Evolutionary conservation across 2,797 vertebrate genomes (phyloP), one percentile per base, ranked within the genome.

Genomic region (Rhinichthys osculus): DNA sequence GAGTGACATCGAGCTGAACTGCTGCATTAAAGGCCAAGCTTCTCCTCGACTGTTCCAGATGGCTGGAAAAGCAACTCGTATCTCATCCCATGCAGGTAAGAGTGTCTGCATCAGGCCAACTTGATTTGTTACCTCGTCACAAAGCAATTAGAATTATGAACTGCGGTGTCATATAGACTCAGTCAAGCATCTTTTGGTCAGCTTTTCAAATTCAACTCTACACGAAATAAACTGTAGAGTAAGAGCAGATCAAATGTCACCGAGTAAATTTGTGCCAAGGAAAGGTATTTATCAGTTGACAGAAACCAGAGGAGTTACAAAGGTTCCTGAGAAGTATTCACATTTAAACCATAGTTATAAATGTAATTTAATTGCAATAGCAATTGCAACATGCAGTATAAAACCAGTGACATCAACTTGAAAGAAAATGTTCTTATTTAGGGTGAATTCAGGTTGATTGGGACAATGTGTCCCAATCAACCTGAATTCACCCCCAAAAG

Each of bases 61-160:
- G 73, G 83, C 73, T 83, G 57, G 35, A 59, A 81, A 79, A 74
- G 59, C 74, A 85, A 72, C 67, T 85, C 59, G 21, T 66, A 80
- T 85, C 74, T 85, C 80, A 70, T 70, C 59, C 47, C 74, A 76
- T 50, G 57, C 69, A 85, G 62, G 67, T 79, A 80, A 83, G 66
- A 52, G 57, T 50, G 66, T 67, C 44, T 19, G 67, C 71, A 54
- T 82, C 54, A 78, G 76, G 67, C 67, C 80, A 59, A 14, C 16
- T 23, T 70, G 69, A 85, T 88, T 83, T 85, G 87, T 85, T 74
- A 30, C 74, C 57, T 62, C 8, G 5, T 78, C 77, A 88, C 74
- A 80, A 59, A 59, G 50, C 67, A 88, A 85, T 85, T 85, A 33
- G 35, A 88, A 88, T 88, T 85, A 88, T 82, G 74, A 85, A 82